phyloP scores from a whole-genome alignment of 2,888 invertebrate genomes.

The Caenorhabditis wallacei region DNA sequence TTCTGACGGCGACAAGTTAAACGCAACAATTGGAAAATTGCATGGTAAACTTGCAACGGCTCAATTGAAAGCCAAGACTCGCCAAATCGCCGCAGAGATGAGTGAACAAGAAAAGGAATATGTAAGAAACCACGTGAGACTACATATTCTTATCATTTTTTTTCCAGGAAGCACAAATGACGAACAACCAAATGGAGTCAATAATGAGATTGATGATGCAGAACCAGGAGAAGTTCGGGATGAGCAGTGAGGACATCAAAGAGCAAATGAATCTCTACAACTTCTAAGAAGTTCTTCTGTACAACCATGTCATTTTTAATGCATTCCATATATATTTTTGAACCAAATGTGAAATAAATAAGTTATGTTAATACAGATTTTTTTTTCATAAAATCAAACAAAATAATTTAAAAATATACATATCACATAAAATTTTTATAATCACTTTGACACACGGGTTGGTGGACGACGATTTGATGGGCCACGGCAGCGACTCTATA shows the following conservation, averaged over 20 bases:
- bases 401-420: slow-evolving; percentile 1
- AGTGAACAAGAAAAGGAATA: slow-evolving; percentile 75
- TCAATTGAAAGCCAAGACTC: slow-evolving; percentile 75
- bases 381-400: background rate
- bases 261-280: slow-evolving; percentile 80
- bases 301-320: slow-evolving; percentile 1
- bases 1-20: slow-evolving; percentile 48
- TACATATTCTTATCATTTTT: too few species aligned
- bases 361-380: background rate
- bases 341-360: background rate
- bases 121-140: slow-evolving; percentile 59
- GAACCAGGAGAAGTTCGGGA: slow-evolving; percentile 80
- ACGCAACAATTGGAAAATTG: slow-evolving; percentile 69
- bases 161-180: slow-evolving; percentile 74
- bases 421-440: background rate
- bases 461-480: slow-evolving; percentile 39
- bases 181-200: slow-evolving; percentile 76
- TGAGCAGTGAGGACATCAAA: slow-evolving; percentile 75
- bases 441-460: slow-evolving; percentile 11
- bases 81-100: slow-evolving; percentile 76
- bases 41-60: slow-evolving; percentile 82
- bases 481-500: slow-evolving; percentile 34
- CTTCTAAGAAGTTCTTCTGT: slow-evolving; percentile 55
- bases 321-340: slow-evolving; percentile 1
- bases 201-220: slow-evolving; percentile 80